phyloP scores from a whole-genome alignment of 2,888 invertebrate genomes.

The Harpalus rufipes region DNA sequence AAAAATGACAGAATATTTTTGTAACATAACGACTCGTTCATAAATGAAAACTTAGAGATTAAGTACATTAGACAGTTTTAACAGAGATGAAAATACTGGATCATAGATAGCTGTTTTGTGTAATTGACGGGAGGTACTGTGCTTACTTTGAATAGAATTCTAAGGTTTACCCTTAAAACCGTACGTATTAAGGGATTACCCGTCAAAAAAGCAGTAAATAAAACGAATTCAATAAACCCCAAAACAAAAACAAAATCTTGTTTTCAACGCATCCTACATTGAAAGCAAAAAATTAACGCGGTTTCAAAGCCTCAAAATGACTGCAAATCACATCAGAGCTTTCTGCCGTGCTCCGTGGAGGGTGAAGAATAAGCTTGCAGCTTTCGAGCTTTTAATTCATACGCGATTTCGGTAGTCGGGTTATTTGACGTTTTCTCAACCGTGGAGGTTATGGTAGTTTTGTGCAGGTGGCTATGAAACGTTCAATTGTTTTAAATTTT shows the following conservation, averaged over 20 bases:
- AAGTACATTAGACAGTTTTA: too few species aligned
- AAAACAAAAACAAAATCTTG: conserved; percentile 20
- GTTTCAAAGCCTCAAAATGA: conserved; percentile 37
- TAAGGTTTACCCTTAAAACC: too few species aligned
- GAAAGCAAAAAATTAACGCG: conserved; percentile 12
- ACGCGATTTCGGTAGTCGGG: conserved; percentile 20
- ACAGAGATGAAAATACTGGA: too few species aligned
- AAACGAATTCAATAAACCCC: conserved; percentile 36
- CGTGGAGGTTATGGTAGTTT: conserved; percentile 14
- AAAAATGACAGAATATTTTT: too few species aligned
- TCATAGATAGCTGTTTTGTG: too few species aligned
- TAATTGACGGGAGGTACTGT: too few species aligned
- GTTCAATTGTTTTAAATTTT: conserved; percentile 27
- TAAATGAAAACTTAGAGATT: too few species aligned
- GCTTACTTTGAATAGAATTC: too few species aligned
- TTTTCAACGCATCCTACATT: not conserved
- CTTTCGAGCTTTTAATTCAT: conserved; percentile 37
- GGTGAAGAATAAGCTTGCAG: conserved; percentile 50
- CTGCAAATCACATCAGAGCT: conserved; percentile 48
- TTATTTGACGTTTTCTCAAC: conserved; percentile 36
- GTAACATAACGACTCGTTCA: too few species aligned
- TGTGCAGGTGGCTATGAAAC: not conserved
- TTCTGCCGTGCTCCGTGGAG: conserved; percentile 18
- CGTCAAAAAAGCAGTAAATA: conserved; percentile 1
- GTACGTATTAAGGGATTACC: not conserved